Conservation (phyloP, 2,888 invertebrate genomes). For the Dynastes tityus region DNA sequence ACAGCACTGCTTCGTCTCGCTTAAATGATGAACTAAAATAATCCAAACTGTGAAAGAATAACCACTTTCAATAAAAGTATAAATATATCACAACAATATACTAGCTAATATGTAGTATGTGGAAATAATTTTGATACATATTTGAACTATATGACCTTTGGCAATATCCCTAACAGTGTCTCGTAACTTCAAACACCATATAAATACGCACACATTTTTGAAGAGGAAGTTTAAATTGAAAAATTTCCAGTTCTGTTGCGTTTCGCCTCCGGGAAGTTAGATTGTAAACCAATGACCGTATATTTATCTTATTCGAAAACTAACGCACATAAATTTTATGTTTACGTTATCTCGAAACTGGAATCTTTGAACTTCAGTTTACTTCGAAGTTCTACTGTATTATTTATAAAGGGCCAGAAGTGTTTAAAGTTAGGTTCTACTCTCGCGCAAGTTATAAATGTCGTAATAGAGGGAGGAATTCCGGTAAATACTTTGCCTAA, state of each 20-base stretch:
- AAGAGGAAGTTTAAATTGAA: slow-evolving; percentile 42
- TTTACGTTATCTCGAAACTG: slow-evolving; percentile 38
- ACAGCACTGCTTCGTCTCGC: too few relatives aligned
- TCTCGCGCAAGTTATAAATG: slow-evolving; percentile 12
- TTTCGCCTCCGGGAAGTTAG: slow-evolving; percentile 14
- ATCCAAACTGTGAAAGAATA: too few relatives aligned
- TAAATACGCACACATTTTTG: slow-evolving; percentile 25
- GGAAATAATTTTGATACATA: too few relatives aligned
- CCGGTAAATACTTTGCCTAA: slow-evolving; percentile 22
- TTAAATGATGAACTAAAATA: too few relatives aligned
- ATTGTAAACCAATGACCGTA: slow-evolving; percentile 22
- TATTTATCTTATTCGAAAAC: slow-evolving; percentile 42
- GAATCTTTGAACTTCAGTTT: slow-evolving; percentile 43
- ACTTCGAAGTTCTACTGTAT: slow-evolving; percentile 23
- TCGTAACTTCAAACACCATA: too few relatives aligned
- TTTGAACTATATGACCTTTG: too few relatives aligned
- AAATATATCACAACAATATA: too few relatives aligned
- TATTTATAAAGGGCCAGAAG: slow-evolving; percentile 33
- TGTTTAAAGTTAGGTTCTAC: slow-evolving; percentile 5
- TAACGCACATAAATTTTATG: slow-evolving; percentile 43
- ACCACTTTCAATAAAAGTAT: too few relatives aligned
- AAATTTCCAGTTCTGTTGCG: slow-evolving; percentile 36
- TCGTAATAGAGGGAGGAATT: slow-evolving; percentile 22
- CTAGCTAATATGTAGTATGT: too few relatives aligned
- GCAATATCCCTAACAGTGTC: too few relatives aligned